Conservation (phyloP, 2,113 vertebrate genomes). For the Ochotona princeps region DNA sequence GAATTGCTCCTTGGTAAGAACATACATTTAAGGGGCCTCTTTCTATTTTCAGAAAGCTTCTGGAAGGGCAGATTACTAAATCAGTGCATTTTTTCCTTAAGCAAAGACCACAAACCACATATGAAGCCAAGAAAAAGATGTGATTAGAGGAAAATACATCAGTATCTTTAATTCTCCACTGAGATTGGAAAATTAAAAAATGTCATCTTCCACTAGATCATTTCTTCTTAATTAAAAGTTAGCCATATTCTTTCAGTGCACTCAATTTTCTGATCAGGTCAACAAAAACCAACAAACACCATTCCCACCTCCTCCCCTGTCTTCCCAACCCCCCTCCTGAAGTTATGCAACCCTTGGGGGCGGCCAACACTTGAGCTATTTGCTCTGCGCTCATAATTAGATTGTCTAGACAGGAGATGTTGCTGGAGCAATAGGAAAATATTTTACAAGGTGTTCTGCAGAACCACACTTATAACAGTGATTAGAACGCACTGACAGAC, state of each 20-base stretch:
- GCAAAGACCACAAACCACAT: slow-evolving; percentile 58
- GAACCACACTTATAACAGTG: slow-evolving; percentile 79
- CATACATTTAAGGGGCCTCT: not conserved
- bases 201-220: slow-evolving; percentile 44
- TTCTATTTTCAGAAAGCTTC: slow-evolving; percentile 54
- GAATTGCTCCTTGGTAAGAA: slow-evolving; percentile 34
- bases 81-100: slow-evolving; percentile 25
- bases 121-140: slow-evolving; percentile 67
- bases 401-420: slow-evolving; percentile 88
- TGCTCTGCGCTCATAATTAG: slow-evolving; percentile 84
- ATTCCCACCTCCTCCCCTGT: not conserved
- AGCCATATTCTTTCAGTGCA: slow-evolving; percentile 35
- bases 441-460: slow-evolving; percentile 83
- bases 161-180: slow-evolving; percentile 40
- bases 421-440: slow-evolving; percentile 84
- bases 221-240: slow-evolving; percentile 75
- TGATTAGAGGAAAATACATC: slow-evolving; percentile 56
- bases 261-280: slow-evolving; percentile 65
- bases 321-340: not conserved
- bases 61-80: slow-evolving; percentile 45
- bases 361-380: slow-evolving; percentile 77
- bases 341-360: slow-evolving; percentile 74
- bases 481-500: slow-evolving; percentile 80
- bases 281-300: slow-evolving; percentile 46
- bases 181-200: slow-evolving; percentile 61